Evolutionary conservation across 2,888 invertebrate species (phyloP), one percentile per base, ranked within the genome.

Genomic region (Pherbina coryleti): DNA sequence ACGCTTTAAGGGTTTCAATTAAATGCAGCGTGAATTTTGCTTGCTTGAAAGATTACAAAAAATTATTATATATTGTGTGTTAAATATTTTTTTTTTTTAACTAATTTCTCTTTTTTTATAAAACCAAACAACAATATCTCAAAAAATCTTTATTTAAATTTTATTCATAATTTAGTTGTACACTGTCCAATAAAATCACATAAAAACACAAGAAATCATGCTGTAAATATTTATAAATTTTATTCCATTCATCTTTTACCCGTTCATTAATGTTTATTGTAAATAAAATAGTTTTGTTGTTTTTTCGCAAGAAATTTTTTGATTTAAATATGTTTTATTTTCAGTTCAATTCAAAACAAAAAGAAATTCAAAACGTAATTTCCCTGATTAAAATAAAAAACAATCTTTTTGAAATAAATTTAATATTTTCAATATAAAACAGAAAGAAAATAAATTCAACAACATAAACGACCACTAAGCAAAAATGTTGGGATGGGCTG

Each of bases 401-500:
- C 3, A 55, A 55, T 55, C 9, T 19, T 55, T 55, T 19, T 55
- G 8, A 55, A 55, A 55, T 19, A n/a, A 19, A 8, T 55, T 19
- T 19, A 19, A 3, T 19, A 55, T 73, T 74, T 62, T 62, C 19
- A 66, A 66, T 11, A 75, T 31, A 53, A 60, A 66, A 19, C 66
- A 67, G n/a, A 64, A 75, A 60, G 28, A 19, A 19, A 73, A 60
- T 53, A 57, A 70, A 72, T 74, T 79, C 66, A 81, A 60, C 62
- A 80, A 83, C 82, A 82, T 81, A 83, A 84, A 85, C 81, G 83
- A 83, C 83, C 81, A 80, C 81, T 83, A 83, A 82, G 79, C 81
- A 82, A 82, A 85, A 83, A 84, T 89, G 90, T 90, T 90, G 90
- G 90, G 90, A 90, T 90, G 90, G 90, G 90, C 90, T 90, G 89